phyloP scores from a whole-genome alignment of 2,888 invertebrate species.

The Drosophila prolongata region DNA sequence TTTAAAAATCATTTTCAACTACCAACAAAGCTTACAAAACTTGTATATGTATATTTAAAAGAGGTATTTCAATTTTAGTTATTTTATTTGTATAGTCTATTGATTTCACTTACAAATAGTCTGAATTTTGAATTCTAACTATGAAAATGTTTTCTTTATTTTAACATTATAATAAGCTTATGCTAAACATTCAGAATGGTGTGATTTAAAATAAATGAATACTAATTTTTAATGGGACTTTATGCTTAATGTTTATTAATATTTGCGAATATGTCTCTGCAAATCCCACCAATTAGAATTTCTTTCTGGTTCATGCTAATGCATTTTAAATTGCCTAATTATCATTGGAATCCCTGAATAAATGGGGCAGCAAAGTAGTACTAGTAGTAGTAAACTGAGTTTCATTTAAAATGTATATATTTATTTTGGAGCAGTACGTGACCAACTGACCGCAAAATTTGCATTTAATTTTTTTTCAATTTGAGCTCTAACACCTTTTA shows the following conservation, averaged over 20 bases:
- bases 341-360: not conserved
- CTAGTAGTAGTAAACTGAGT: not conserved
- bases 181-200: not conserved
- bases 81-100: no score
- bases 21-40: no score
- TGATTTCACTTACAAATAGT: no score
- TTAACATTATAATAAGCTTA: not conserved
- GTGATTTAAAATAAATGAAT: not conserved
- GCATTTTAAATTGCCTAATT: not conserved
- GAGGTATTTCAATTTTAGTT: no score
- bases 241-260: not conserved
- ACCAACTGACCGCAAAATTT: conserved; percentile 18
- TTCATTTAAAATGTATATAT: not conserved
- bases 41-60: no score
- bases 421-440: not conserved
- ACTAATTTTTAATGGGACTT: not conserved
- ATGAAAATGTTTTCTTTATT: no score
- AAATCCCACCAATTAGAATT: not conserved
- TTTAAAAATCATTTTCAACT: not conserved
- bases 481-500: not conserved
- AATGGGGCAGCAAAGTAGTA: not conserved
- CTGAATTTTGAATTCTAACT: no score
- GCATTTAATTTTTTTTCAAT: conserved; percentile 22
- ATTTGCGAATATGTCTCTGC: not conserved
- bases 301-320: not conserved